These are phyloP conservation scores for Parapsyche elsis DNA, from an alignment of 1,140 invertebrate genomes.

Conservation along the genomic window DNA sequence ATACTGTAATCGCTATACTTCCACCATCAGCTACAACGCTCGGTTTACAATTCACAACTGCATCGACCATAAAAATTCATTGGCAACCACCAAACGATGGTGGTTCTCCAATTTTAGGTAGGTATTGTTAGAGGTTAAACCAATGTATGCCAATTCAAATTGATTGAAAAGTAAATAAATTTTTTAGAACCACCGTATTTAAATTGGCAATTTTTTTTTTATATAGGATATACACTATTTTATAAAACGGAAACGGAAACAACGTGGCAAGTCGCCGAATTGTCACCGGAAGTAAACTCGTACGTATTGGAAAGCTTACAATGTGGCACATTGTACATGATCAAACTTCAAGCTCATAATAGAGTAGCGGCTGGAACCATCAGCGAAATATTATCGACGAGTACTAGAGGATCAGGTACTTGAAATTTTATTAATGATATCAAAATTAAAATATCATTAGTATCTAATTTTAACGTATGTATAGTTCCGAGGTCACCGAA, in stretches of 20 bases:
- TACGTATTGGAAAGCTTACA: conserved; percentile 77
- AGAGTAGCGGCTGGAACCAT: conserved; percentile 77
- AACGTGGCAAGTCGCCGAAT: conserved; percentile 74
- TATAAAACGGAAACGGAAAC: conserved; percentile 72
- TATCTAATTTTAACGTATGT: conserved; percentile 4
- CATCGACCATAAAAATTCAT: conserved; percentile 72
- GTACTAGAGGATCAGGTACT: conserved; percentile 72
- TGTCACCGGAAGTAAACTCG: conserved; percentile 75
- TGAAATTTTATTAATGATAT: background rate
- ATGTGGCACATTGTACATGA: conserved; percentile 77
- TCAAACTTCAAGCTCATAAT: conserved; percentile 78
- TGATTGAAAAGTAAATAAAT: background rate
- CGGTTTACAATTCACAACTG: conserved; percentile 74
- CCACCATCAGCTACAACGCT: conserved; percentile 74
- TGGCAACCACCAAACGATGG: conserved; percentile 74
- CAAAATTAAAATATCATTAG: conserved; percentile 46
- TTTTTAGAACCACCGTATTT: background rate
- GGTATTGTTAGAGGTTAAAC: conserved; percentile 38
- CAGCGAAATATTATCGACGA: conserved; percentile 73
- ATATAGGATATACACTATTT: conserved; percentile 73
- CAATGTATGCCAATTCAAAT: background rate
- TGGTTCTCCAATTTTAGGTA: conserved; percentile 75
- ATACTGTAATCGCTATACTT: conserved; percentile 75
- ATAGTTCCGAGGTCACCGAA: conserved; percentile 68
- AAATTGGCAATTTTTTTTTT: background rate